Percentiles rank a stretch among this genome's conserved stretches.
Evolutionary conservation across 2,888 invertebrate genomes (phyloP).

Genomic region (Chironomus tentans): DNA sequence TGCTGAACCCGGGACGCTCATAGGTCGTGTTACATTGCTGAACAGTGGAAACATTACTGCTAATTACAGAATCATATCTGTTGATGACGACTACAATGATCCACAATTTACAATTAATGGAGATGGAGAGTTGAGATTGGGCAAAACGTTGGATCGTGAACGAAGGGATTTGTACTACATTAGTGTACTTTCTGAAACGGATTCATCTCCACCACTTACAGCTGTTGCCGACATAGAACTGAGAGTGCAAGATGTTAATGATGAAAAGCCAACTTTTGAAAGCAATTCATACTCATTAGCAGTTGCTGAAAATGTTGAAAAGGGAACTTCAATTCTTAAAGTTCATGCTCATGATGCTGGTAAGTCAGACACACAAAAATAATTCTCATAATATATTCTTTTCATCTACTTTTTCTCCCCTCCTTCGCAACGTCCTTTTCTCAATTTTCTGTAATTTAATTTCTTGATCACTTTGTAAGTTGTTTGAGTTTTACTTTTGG

Average conservation of each 20-base stretch:
- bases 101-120: conserved; percentile 63
- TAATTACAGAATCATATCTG: conserved; percentile 53
- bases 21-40: conserved; percentile 54
- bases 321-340: conserved; percentile 65
- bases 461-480: conserved; percentile 27
- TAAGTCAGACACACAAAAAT: not conserved
- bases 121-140: conserved; percentile 63
- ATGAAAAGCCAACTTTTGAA: conserved; percentile 80
- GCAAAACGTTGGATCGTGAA: conserved; percentile 69
- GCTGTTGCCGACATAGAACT: conserved; percentile 62
- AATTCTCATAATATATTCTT: not conserved
- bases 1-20: conserved; percentile 55
- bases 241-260: conserved; percentile 81
- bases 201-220: conserved; percentile 61
- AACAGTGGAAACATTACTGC: conserved; percentile 51
- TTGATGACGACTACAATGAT: conserved; percentile 44
- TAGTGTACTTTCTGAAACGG: conserved; percentile 61
- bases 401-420: not conserved
- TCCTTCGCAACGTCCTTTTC: not conserved
- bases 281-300: conserved; percentile 67
- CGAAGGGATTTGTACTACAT: conserved; percentile 57
- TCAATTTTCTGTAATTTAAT: conserved; percentile 20
- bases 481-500: conserved; percentile 25
- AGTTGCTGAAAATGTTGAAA: conserved; percentile 75
- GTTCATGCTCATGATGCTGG: conserved; percentile 43